Evolutionary conservation across 2,888 invertebrate genomes (phyloP), one percentile per base, ranked within the genome.

Genomic region (Tanaodytes sp.): DNA sequence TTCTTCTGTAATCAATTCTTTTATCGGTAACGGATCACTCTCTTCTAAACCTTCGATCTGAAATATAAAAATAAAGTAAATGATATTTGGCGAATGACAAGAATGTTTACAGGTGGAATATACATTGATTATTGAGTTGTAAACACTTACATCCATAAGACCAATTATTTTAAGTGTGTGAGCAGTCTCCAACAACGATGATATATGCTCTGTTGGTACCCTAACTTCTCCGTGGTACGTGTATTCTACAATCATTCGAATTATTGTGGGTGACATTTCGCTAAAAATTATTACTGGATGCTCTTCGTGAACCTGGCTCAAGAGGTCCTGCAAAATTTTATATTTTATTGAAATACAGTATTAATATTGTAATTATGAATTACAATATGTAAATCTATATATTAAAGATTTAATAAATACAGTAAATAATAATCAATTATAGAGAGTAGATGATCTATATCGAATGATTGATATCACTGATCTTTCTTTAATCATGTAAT

Each of bases 151-250:
- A 75, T 85, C 84, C 72, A 81, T 80, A 1, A 85, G 76, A 15
- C 85, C 85, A 55, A 77, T 77, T 46, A 86, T 85, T 73, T 81
- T 82, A 15, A 86, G 65, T 0, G 79, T 80, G 49, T 83, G 81
- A n/a, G 85, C 85, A 27, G 83, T 79, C 51, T 85, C 83, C 23
- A 86, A 72, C 2, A 86, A 75, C 64, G 78, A 82, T 39, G 72
- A 76, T 18, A 86, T 83, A 69, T 80, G 80, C 23, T 84, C 82
- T 12, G 82, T 81, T 33, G 84, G 81, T 27, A 85, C 80, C 65
- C 79, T 77, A 4, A 86, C 80, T 75, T 85, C 85, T 1, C 86
- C 86, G 48, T 83, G 80, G 65, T 86, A 86, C 19, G 79, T 80
- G 63, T 85, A 86, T 65, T 86, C 83, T 11, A 86, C 78, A 27